phyloP scores from a whole-genome alignment of 2,113 vertebrate genomes.

The Candoia aspera region DNA sequence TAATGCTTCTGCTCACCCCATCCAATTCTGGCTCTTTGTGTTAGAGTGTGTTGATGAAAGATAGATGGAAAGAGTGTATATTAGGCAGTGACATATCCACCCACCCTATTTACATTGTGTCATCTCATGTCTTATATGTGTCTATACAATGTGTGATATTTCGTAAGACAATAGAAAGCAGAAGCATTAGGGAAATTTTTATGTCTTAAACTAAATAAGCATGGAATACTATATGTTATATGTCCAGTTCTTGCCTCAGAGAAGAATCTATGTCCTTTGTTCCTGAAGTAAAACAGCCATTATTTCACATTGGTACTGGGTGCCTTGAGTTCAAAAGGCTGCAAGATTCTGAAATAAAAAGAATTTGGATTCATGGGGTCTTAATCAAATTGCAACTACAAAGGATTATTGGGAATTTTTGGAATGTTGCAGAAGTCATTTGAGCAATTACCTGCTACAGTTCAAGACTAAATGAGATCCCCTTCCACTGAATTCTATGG shows the following conservation, averaged over 20 bases:
- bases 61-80: background rate
- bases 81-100: background rate
- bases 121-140: background rate
- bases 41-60: background rate
- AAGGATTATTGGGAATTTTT: background rate
- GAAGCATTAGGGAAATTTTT: background rate
- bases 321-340: background rate
- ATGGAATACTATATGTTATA: too few relatives aligned
- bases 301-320: background rate
- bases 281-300: background rate
- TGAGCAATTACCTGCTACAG: background rate
- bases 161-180: background rate
- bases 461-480: background rate
- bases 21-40: background rate
- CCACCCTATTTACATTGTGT: background rate
- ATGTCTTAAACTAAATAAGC: background rate
- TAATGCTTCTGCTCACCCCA: background rate
- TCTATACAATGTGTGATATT: background rate
- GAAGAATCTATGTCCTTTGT: background rate
- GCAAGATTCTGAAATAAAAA: background rate
- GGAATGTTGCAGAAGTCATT: background rate
- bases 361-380: background rate
- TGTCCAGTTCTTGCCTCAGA: background rate
- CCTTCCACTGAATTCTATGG: background rate
- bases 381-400: background rate